Percentiles rank a stretch among this genome's conserved stretches.
phyloP scores from a whole-genome alignment of 2,797 vertebrate genomes.

The Rhodeus uyekii region DNA sequence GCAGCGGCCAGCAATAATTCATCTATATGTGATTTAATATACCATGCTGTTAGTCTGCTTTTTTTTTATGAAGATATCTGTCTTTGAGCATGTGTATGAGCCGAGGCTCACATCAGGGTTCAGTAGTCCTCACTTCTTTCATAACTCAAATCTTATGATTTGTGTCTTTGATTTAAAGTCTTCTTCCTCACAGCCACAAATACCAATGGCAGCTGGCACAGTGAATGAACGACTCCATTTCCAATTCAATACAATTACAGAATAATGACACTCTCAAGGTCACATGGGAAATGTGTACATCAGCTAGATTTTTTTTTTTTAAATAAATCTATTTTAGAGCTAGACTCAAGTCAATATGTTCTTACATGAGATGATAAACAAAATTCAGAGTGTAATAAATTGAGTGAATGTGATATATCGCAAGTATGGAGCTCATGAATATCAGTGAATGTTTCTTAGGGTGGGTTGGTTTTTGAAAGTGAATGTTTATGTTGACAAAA shows the following conservation, averaged over 20 bases:
- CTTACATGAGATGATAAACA: conserved; percentile 29
- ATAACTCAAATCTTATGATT: conserved; percentile 20
- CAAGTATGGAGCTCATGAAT: neutral
- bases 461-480: neutral
- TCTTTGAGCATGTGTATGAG: conserved; percentile 25
- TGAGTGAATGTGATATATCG: conserved; percentile 52
- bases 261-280: conserved; percentile 60
- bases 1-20: conserved; percentile 14
- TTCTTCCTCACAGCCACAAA: conserved; percentile 45
- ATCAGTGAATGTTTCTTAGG: neutral
- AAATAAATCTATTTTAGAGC: conserved; percentile 35
- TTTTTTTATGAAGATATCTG: conserved; percentile 22
- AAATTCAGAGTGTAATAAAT: conserved; percentile 15
- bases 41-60: conserved; percentile 15
- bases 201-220: conserved; percentile 41
- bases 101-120: neutral
- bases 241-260: conserved; percentile 50
- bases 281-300: conserved; percentile 40
- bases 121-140: conserved; percentile 1
- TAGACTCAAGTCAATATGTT: conserved; percentile 40
- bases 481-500: neutral
- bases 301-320: conserved; percentile 63
- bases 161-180: conserved; percentile 45
- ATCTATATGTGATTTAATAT: conserved; percentile 11
- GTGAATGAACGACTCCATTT: conserved; percentile 46